Base-by-base conservation (phyloP, 30 jellyfish, hydroid and myxozoan genomes). In the Hydractinia echinata region DNA sequence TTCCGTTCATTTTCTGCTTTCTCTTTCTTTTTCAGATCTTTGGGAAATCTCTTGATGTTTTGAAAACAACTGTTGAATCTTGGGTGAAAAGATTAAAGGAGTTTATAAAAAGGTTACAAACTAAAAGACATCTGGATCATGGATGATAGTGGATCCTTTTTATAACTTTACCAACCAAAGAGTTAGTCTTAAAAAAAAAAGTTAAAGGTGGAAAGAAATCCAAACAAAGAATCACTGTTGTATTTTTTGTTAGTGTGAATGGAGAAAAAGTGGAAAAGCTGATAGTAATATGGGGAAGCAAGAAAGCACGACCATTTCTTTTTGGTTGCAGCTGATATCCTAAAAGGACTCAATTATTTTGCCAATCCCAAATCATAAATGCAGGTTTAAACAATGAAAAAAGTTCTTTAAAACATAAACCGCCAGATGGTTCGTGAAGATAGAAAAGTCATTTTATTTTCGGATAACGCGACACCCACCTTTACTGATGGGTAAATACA, bases 381-480 rank as follows among this genome's bases (percentile, higher is more conserved):
- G 86, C 84, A 55, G 56, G 19, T 54, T 44, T 64, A 79, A 61
- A 54, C 6, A 48, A 79, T 79, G 86, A 83, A 79, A 79, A 55
- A 54, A 7, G 30, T 79, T 61, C 64, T 79, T 5, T 56, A 54
- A 50, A 55, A 48, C 19, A 83, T 79, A 15, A 61, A 44, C 84
- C 53, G 55, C 30, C 55, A 79, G 56, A 61, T 54, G 84, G 30
- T 44, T 39, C 6, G 61, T 4, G 84, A 61, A 16, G 50, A 79
- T n/a, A 79, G 82, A 49, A 73, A 73, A 19, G 82, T 73, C 19
- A 14, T 73, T 19, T 81, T 81, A 72, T 81, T 81, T 64, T 16
- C 67, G 70, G 86, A 81, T 53, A 81, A 81, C 72, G 77, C 88
- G 48, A 30, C 88, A 81, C 62, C 88, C 88, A 44, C 79, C 8